Evolutionary conservation across 2,888 invertebrate genomes (phyloP), one percentile per base, ranked within the genome.

Genomic region (Clunio marinus): DNA sequence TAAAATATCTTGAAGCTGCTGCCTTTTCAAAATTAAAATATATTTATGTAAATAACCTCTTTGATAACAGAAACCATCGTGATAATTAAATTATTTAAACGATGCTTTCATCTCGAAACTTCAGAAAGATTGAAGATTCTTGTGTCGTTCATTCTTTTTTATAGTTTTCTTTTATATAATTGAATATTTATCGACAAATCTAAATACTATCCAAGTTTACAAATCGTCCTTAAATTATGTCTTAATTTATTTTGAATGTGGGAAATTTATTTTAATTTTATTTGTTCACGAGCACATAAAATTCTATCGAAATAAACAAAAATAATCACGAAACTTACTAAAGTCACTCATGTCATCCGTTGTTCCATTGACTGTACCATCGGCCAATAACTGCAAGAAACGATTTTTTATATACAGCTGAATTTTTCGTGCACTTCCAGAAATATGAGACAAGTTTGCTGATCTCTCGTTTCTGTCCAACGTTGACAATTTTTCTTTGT

Each of bases 331-430:
- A n/a, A 28, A 91, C 91, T 91, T 78, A 91, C 91, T 89, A 85
- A 88, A 89, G 81, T 87, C 87, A 81, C 89, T 89, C 78, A 83
- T 84, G 81, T 86, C 87, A 78, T 90, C 87, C 76, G 83, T 84
- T 77, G 90, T 90, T 74, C 91, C 91, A 82, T 89, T 90, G 80
- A 92, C 89, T 74, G 87, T 87, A 78, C 91, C 91, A 81, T 91
- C 90, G 73, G 89, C 88, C 80, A 89, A 81, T 75, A 92, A 83
- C 81, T 91, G 91, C 73, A 92, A 84, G 78, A 88, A 88, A 74
- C 87, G 85, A 82, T 91, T 88, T 82, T 88, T 90, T 80, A 92
- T 87, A 82, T 87, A 89, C 84, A 92, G 84, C 81, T 88, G 88
- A 76, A 91, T 89, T 77, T 88, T 89, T 74, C 90, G 83, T 72